Evolutionary conservation across 1,140 invertebrate genomes (phyloP).

Genomic region (Drosophila paulistorum): DNA sequence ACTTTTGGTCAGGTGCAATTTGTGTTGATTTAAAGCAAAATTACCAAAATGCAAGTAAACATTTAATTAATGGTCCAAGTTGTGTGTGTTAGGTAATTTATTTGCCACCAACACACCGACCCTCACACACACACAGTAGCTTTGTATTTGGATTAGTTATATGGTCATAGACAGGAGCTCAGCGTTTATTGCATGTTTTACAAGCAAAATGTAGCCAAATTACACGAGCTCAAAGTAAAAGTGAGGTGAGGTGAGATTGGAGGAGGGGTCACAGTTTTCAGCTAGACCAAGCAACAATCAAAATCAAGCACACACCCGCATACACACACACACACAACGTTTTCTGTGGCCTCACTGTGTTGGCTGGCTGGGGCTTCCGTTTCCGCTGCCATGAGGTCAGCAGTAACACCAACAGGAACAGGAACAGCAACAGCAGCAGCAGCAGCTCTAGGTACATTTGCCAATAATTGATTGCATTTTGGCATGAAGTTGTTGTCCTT

Average conservation of each 20-base stretch:
- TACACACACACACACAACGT: constrained; percentile 17
- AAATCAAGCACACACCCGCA: constrained; percentile 31
- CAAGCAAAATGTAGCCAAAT: constrained; percentile 57
- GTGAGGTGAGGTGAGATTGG: too few relatives aligned
- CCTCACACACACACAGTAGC: background rate
- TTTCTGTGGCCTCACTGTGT: constrained; percentile 22
- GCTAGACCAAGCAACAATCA: constrained; percentile 56
- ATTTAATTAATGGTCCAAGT: constrained; percentile 62
- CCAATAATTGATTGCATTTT: constrained; percentile 80
- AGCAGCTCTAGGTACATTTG: constrained; percentile 57
- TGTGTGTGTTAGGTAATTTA: constrained; percentile 59
- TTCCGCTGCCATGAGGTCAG: constrained; percentile 70
- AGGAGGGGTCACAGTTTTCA: background rate
- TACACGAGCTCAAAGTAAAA: constrained; percentile 19
- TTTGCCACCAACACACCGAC: constrained; percentile 36
- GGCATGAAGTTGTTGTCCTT: constrained; percentile 69
- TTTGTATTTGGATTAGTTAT: constrained; percentile 26
- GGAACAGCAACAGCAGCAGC: constrained; percentile 14
- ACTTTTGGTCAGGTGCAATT: constrained; percentile 9
- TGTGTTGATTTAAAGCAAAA: constrained; percentile 12
- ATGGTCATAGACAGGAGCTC: constrained; percentile 8
- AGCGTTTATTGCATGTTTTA: constrained; percentile 68
- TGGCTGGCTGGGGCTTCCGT: constrained; percentile 50
- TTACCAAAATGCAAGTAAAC: constrained; percentile 22
- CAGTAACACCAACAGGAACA: constrained; percentile 16